phyloP scores from a whole-genome alignment of 35 echinoderm and acorn worm species.

The Nesometra sesokonis region DNA sequence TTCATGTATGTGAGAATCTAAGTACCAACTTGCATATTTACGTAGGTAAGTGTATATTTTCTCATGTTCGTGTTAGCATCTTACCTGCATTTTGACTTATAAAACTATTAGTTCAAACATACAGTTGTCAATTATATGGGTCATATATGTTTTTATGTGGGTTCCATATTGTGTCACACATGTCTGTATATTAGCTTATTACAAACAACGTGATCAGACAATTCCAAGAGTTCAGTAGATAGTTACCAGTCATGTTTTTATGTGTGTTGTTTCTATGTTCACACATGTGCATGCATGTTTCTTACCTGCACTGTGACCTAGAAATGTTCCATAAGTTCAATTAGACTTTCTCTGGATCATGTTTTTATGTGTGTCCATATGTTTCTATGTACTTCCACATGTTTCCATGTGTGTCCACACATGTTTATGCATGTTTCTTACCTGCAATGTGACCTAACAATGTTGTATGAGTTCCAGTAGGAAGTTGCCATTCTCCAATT shows the following conservation, averaged over 20 bases:
- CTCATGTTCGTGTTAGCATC: neutral
- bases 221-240: no score
- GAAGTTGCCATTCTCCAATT: constrained; percentile 67
- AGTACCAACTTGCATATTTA: no score
- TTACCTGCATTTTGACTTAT: constrained; percentile 67
- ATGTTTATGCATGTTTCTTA: neutral
- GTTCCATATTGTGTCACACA: no score
- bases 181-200: no score
- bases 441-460: constrained; percentile 76
- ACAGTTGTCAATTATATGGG: constrained; percentile 64
- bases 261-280: no score
- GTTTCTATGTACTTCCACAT: neutral
- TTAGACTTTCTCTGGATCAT: constrained; percentile 6
- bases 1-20: neutral
- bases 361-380: neutral
- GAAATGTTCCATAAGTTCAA: no score
- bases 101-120: constrained; percentile 81
- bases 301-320: no score
- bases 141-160: no score
- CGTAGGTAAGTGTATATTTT: neutral
- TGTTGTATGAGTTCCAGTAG: constrained; percentile 79
- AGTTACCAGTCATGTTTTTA: no score
- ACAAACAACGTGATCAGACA: no score
- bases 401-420: neutral
- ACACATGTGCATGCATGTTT: no score